Conservation (phyloP, 2,797 vertebrate species). For the Sphenopsis melanotis region DNA sequence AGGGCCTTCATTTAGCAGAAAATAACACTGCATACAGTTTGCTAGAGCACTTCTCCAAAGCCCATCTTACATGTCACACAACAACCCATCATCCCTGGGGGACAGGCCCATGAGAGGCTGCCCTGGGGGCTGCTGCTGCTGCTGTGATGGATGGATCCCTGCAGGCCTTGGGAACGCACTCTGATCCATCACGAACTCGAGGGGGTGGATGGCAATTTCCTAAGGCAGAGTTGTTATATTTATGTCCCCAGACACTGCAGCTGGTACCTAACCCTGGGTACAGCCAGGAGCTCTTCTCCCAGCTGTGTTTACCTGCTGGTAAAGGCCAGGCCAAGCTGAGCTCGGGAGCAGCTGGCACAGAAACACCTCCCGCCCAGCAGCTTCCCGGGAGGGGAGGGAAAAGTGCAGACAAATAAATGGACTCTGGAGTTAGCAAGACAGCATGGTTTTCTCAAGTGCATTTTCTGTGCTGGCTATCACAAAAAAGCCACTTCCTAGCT, state of each 20-base stretch:
- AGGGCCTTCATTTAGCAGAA: not conserved
- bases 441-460: not conserved
- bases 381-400: not conserved
- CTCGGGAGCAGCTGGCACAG: not conserved
- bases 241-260: not conserved
- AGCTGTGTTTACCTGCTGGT: not conserved
- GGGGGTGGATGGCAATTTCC: not conserved
- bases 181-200: accelerated
- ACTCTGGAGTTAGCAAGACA: not conserved
- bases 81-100: not conserved
- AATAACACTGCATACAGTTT: not conserved
- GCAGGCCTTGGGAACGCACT: not conserved
- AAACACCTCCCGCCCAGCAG: not conserved
- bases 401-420: not conserved
- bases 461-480: not conserved
- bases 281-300: not conserved
- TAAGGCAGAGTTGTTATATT: not conserved
- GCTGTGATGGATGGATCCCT: accelerated
- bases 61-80: not conserved
- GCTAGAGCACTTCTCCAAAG: not conserved
- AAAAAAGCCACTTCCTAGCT: not conserved
- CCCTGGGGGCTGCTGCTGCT: not conserved
- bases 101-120: not conserved
- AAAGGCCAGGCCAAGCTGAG: not conserved
- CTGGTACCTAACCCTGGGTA: not conserved